phyloP scores from a whole-genome alignment of 2,888 invertebrate species.

The Aphodius sticticus region DNA sequence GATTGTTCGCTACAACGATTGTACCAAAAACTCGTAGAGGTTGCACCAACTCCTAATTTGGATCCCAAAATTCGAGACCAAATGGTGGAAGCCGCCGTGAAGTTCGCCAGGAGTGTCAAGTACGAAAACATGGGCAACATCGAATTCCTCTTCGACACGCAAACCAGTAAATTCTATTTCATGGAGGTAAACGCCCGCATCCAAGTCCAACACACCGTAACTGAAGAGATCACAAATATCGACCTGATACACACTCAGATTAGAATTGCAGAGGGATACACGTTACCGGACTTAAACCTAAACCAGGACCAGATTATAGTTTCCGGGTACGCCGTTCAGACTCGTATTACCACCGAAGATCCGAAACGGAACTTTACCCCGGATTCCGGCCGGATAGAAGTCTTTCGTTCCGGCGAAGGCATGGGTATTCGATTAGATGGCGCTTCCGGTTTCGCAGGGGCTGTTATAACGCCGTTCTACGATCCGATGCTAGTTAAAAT shows the following conservation, averaged over 20 bases:
- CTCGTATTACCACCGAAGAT: slow-evolving; percentile 13
- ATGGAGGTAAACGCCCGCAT: slow-evolving; percentile 16
- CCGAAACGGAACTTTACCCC: background rate
- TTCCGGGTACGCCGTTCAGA: background rate
- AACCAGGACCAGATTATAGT: background rate
- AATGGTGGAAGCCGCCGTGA: background rate
- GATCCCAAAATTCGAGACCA: background rate
- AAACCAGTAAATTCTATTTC: slow-evolving; percentile 10
- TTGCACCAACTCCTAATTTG: slow-evolving; percentile 8
- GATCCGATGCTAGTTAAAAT: slow-evolving; percentile 16
- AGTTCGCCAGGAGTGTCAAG: background rate
- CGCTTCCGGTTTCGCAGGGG: slow-evolving; percentile 4
- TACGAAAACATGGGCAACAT: slow-evolving; percentile 16
- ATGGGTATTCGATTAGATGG: slow-evolving; percentile 15
- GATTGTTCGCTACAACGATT: background rate
- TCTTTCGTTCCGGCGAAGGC: slow-evolving; percentile 13
- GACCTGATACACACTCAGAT: slow-evolving; percentile 13
- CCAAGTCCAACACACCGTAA: slow-evolving; percentile 8
- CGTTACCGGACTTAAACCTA: slow-evolving; percentile 9
- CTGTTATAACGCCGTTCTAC: background rate
- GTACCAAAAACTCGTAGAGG: slow-evolving; percentile 5
- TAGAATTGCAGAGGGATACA: background rate
- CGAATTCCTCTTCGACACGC: slow-evolving; percentile 8
- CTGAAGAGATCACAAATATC: slow-evolving; percentile 4
- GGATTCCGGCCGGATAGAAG: slow-evolving; percentile 11